Evolutionary conservation across 2,113 vertebrate species (phyloP).

Genomic region (Tyto alba): DNA sequence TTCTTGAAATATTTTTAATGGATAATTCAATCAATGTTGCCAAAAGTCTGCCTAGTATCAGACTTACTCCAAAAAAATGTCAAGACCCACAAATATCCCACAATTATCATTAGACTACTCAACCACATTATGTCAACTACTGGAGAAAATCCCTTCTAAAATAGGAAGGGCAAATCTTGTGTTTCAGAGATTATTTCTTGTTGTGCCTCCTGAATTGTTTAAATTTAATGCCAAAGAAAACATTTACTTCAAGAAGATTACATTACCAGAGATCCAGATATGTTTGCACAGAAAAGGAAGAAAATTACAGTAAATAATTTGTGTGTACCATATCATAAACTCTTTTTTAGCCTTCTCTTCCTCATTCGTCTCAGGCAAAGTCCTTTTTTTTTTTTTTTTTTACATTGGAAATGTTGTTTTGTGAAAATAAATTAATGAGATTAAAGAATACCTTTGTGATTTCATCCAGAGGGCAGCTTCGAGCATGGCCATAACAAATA

Average conservation of each 20-base stretch:
- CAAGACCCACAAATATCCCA: neutral
- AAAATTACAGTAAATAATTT: neutral
- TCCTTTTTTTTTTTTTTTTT: neutral
- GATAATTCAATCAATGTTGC: neutral
- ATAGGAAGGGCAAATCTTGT: neutral
- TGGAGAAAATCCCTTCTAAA: neutral
- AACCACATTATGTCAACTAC: neutral
- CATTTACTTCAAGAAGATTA: neutral
- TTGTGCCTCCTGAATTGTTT: neutral
- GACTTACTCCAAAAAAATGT: neutral
- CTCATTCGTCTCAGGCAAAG: neutral
- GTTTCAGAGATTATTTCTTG: neutral
- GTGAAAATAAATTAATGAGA: neutral
- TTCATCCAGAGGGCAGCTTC: constrained; percentile 89
- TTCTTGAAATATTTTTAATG: neutral
- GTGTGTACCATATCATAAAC: neutral
- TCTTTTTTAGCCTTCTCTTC: neutral
- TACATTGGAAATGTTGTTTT: neutral
- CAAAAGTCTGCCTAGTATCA: neutral
- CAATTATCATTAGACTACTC: neutral
- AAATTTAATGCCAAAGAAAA: neutral
- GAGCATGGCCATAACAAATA: constrained; percentile 92
- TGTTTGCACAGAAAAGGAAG: neutral
- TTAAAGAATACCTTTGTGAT: constrained; percentile 75
- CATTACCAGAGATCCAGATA: neutral